Evolutionary conservation across 1,140 invertebrate genomes (phyloP), one percentile per base, ranked within the genome.

Genomic region (Venturia canescens): DNA sequence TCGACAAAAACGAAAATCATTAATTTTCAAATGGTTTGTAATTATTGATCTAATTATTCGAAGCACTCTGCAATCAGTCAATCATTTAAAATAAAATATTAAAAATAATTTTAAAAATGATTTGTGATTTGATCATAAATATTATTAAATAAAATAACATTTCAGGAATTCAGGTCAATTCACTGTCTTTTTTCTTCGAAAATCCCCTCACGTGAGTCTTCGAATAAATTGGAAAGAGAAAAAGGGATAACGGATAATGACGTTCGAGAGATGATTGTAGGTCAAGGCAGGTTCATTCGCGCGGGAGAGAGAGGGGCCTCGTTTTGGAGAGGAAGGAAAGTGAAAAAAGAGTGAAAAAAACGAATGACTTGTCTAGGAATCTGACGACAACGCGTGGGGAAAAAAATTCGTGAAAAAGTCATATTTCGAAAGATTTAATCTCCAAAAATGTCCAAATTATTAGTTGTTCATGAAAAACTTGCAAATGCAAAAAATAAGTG

Each of bases 211-310:
- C 11, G 38, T 44, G 63, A 66, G 6, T 15, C 13, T 18, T 18
- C 27, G 67, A 16, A 34, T 5, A 18, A 53, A 18, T n/a, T n/a
- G 4, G 50, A 53, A 21, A 53, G 3, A 53, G 4, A 53, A 21
- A 53, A 34, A 27, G 67, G 38, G 31, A 29, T 29, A 69, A 69
- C 18, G 16, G 31, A 16, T 69, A 29, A 69, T 31, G 9, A 53
- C n/a, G 16, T 31, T 9, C 27, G 11, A 34, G 67, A 69, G 31
- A 69, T 18, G 67, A 69, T 69, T 69, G 67, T 69, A 69, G 67
- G 67, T 29, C 67, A 34, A 27, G 27, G 50, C 50, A n/a, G 50
- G 16, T 53, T 18, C 50, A n/a, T 53, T n/a, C 50, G 13, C 15
- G 38, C 4, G 50, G n/a, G 11, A 53, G 16, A 1, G n/a, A 18